Base-by-base conservation (phyloP, 2,113 vertebrate species). In the Galemys pyrenaicus region DNA sequence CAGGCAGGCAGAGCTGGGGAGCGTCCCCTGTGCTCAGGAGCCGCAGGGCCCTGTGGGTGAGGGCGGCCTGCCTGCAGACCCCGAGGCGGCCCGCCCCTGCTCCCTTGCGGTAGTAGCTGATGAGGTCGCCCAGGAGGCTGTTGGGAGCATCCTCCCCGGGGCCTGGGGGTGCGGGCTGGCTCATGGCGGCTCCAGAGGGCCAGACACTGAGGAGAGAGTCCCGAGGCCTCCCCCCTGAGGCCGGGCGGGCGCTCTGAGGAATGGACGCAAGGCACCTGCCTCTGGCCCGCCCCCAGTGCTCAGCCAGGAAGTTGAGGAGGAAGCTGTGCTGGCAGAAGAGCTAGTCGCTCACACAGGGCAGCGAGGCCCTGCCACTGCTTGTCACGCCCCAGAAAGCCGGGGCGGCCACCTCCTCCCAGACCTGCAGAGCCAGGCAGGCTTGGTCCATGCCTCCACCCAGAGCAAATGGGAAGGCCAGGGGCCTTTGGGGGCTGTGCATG, bases 21-120 rank as follows among this genome's bases (percentile, higher is more conserved):
- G 79, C 46, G 44, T 5, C 28, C 7, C 19, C 17, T 0, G 41
- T 71, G 64, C 28, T 82, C 68, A 96, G 90, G 28, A 96, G 68
- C 65, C 19, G 54, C 56, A 39, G 79, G 24, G 94, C 97, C 10
- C 73, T 82, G 46, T 44, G 35, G 67, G 83, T 96, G 24, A 98
- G 84, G n/a, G 84, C 54, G 3, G 37, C 82, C 17, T 95, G 94
- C 5, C 87, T 54, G 91, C 97, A 98, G 70, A 91, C 83, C 6
- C 17, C 0, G 1, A 97, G 67, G 37, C 10, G 3, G 6, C 97
- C 98, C 35, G 91, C 87, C 30, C 71, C 60, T 68, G 95, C 95
- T 6, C 12, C 22, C 0, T 60, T 35, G 20, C 51, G 15, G 74
- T 97, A 97, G 65, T 96, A 97, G 19, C 71, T 68, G 74, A 97